These are phyloP conservation scores for Antitype chi DNA, from an alignment of 2,888 invertebrate genomes.

Conservation along the genomic window DNA sequence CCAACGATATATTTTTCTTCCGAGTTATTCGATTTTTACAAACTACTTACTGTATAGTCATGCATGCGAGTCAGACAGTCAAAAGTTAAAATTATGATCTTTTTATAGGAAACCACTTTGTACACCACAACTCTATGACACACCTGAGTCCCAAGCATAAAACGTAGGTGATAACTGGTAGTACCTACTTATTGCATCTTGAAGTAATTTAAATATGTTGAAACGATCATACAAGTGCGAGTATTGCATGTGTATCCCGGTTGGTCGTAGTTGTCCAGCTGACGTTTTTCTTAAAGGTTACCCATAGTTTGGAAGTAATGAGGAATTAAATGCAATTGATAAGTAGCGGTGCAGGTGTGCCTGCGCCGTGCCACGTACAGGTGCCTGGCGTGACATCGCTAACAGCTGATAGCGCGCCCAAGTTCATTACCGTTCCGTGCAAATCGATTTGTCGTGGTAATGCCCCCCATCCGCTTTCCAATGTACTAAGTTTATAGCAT, in stretches of 20 bases:
- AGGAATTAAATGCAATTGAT: slow-evolving; percentile 67
- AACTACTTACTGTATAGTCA: background rate
- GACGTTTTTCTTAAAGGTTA: slow-evolving; percentile 71
- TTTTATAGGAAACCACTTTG: slow-evolving; percentile 3
- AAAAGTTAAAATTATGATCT: slow-evolving; percentile 2
- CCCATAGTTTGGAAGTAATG: slow-evolving; percentile 61
- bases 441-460: slow-evolving; percentile 85
- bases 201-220: slow-evolving; percentile 2
- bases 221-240: background rate
- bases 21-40: slow-evolving; percentile 5
- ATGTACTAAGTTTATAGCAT: slow-evolving; percentile 76
- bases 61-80: background rate
- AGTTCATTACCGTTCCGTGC: slow-evolving; percentile 88
- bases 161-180: background rate
- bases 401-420: slow-evolving; percentile 87
- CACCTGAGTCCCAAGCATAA: background rate
- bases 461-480: slow-evolving; percentile 81
- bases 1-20: background rate
- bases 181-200: background rate
- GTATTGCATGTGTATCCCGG: slow-evolving; percentile 4
- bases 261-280: slow-evolving; percentile 60
- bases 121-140: background rate
- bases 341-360: slow-evolving; percentile 70
- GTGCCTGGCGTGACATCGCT: slow-evolving; percentile 75
- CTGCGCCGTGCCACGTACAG: slow-evolving; percentile 64